Percentiles rank a stretch among this genome's conserved stretches.
Conservation (phyloP, 2,888 invertebrate species). For the Sepiola atlantica region DNA sequence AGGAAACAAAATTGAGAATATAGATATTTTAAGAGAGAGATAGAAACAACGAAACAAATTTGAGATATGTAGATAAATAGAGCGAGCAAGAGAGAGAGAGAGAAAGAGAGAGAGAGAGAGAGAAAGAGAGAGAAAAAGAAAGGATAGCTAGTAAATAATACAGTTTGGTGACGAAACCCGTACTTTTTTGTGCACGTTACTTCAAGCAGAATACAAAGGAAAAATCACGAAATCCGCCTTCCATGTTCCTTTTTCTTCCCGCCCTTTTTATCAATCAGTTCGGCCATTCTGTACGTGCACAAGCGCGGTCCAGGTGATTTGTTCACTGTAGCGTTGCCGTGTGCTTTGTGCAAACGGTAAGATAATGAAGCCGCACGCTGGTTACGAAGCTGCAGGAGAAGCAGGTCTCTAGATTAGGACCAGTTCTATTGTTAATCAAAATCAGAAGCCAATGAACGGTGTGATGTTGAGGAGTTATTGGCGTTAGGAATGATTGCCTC, state of each 20-base stretch:
- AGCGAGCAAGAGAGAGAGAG: neutral
- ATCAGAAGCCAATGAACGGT: constrained; percentile 15
- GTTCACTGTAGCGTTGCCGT: constrained; percentile 16
- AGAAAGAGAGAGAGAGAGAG: neutral
- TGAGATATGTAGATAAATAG: too few species aligned
- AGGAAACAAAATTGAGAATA: neutral
- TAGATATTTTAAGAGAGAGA: neutral
- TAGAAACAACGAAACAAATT: too few species aligned
- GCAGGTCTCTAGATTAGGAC: neutral
- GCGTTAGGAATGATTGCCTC: neutral
- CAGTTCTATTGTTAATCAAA: neutral
- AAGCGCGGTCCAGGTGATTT: neutral
- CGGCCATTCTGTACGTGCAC: neutral
- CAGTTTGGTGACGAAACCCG: neutral
- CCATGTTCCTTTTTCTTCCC: neutral
- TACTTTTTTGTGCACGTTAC: neutral
- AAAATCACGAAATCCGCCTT: neutral
- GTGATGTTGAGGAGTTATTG: neutral
- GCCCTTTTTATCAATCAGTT: constrained; percentile 14
- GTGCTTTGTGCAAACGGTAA: neutral
- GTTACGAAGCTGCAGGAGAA: neutral
- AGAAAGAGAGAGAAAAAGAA: neutral
- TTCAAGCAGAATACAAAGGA: neutral
- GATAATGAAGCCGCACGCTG: constrained; percentile 32
- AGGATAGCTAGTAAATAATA: neutral